phyloP scores from a whole-genome alignment of 2,888 invertebrate species.

The Spatulosminthurus flaviceps region DNA sequence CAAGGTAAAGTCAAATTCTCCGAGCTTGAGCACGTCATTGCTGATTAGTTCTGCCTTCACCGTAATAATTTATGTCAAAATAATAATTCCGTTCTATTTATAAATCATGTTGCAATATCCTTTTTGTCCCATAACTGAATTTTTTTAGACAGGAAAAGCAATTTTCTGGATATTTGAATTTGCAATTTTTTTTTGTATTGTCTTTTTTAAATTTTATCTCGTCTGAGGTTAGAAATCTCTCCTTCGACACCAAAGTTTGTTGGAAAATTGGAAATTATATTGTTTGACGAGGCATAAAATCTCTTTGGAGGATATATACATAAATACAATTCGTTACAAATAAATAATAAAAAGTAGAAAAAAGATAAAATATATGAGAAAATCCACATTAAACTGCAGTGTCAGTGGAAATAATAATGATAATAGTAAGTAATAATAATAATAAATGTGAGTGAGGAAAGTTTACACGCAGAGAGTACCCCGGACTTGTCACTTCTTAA shows the following conservation, averaged over 20 bases:
- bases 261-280: not conserved
- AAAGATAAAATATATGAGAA: no score
- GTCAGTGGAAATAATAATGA: no score
- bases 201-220: no score
- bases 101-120: not conserved
- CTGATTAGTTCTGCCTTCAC: slow-evolving; percentile 9
- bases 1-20: no score
- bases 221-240: no score
- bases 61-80: slow-evolving; percentile 3
- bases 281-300: not conserved
- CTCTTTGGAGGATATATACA: not conserved
- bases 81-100: slow-evolving; percentile 6
- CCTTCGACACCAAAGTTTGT: not conserved
- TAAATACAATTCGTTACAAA: no score
- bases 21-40: not conserved
- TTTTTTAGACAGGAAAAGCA: not conserved
- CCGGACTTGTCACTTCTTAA: slow-evolving; percentile 2
- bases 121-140: not conserved
- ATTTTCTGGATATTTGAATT: slow-evolving; percentile 7
- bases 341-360: no score
- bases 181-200: not conserved
- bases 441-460: not conserved
- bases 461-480: not conserved
- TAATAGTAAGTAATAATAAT: not conserved
- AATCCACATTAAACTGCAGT: no score